Percentiles rank a stretch among this genome's conserved stretches.
Evolutionary conservation across 2,888 invertebrate genomes (phyloP).

Genomic region (Dolichopus griseipennis): DNA sequence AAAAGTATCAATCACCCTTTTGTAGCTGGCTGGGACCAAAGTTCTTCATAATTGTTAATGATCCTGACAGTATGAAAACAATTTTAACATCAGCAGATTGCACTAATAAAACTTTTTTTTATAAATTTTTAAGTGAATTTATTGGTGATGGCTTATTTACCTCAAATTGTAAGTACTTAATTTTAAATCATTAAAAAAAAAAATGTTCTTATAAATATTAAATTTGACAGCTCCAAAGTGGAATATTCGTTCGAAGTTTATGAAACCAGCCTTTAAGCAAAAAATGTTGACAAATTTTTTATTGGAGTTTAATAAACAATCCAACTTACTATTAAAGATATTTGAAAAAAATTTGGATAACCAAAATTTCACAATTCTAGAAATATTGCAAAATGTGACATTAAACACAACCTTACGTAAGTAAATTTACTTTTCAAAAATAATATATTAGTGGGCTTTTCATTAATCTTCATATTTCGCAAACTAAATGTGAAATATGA

Average conservation of each 20-base stretch:
- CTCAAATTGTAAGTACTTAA: conserved; percentile 31
- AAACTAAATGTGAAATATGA: no score
- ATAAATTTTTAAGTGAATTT: conserved; percentile 34
- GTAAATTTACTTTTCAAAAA: conserved; percentile 20
- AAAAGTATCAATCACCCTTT: conserved; percentile 29
- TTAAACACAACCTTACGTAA: conserved; percentile 37
- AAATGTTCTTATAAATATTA: background rate
- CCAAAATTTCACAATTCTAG: background rate
- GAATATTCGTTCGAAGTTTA: conserved; percentile 38
- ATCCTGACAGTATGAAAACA: conserved; percentile 35
- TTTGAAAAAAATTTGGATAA: conserved; percentile 22
- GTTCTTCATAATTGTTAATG: conserved; percentile 36
- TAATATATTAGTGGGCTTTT: no score
- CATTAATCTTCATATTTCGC: no score
- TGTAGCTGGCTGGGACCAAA: conserved; percentile 38
- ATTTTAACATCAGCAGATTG: conserved; percentile 36
- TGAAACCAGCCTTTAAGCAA: conserved; percentile 39
- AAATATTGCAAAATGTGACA: background rate
- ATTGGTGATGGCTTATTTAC: conserved; percentile 39
- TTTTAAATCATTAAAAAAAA: background rate
- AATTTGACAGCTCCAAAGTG: conserved; percentile 31
- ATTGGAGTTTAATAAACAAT: conserved; percentile 35
- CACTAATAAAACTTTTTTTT: conserved; percentile 37
- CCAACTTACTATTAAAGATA: conserved; percentile 29
- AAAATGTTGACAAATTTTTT: conserved; percentile 32